phyloP scores from a whole-genome alignment of 1,140 invertebrate species.

The Orchestia grillus region DNA sequence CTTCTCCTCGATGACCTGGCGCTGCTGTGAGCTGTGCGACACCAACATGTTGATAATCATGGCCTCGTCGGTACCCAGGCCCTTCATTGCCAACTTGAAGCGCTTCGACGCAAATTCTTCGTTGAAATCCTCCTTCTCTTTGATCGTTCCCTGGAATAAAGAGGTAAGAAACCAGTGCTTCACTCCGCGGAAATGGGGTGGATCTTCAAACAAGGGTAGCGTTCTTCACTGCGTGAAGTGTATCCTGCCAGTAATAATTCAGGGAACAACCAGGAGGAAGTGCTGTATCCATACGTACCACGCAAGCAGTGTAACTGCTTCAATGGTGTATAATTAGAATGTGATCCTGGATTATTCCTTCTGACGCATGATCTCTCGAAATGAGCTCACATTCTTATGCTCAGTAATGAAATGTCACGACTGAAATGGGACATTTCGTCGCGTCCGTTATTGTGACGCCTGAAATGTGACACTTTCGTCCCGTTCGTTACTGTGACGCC shows the following conservation, averaged over 20 bases:
- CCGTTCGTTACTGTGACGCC: too few relatives aligned
- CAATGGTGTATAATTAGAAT: too few relatives aligned
- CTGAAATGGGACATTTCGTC: too few relatives aligned
- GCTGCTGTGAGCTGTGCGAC: constrained; percentile 61
- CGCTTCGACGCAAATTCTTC: constrained; percentile 58
- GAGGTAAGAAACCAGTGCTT: neutral
- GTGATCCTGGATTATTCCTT: too few relatives aligned
- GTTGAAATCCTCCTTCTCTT: constrained; percentile 61
- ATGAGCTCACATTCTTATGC: too few relatives aligned
- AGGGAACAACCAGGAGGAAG: too few relatives aligned
- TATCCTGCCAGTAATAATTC: neutral
- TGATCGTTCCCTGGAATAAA: constrained; percentile 63
- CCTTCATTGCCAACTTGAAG: constrained; percentile 65
- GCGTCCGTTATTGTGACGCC: too few relatives aligned
- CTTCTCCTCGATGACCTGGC: constrained; percentile 62
- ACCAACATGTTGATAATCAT: constrained; percentile 62
- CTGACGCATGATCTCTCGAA: too few relatives aligned
- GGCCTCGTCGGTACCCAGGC: constrained; percentile 61
- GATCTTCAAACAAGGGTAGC: neutral
- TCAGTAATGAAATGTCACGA: too few relatives aligned
- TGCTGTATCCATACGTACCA: too few relatives aligned
- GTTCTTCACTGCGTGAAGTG: neutral
- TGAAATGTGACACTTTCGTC: too few relatives aligned
- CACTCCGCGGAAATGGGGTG: neutral
- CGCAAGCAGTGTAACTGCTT: too few relatives aligned